These are phyloP conservation scores for Nyctalus aviator DNA, from an alignment of 2,797 vertebrate genomes.

Conservation along the genomic window DNA sequence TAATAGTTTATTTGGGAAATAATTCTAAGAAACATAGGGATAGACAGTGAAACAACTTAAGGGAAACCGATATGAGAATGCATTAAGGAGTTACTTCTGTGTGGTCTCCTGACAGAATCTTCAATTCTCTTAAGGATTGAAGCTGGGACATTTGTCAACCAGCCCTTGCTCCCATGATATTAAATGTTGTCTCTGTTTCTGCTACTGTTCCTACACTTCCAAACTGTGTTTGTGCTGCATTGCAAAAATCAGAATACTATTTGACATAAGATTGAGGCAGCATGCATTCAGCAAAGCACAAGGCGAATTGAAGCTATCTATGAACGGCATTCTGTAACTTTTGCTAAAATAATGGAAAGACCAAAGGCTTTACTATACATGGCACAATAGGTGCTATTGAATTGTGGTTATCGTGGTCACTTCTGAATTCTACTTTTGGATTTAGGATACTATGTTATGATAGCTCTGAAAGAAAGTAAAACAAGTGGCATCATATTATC, in stretches of 20 bases:
- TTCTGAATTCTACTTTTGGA: neutral
- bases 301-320: neutral
- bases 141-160: no score
- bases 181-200: neutral
- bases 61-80: rapidly evolving
- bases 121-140: neutral
- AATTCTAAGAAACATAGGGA: neutral
- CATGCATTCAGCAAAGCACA: neutral
- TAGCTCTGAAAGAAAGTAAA: neutral
- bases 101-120: neutral
- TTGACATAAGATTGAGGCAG: neutral
- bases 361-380: neutral
- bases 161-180: neutral
- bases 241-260: neutral
- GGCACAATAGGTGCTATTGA: neutral
- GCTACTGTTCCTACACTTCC: neutral
- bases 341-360: neutral
- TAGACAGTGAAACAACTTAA: neutral
- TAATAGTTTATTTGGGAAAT: neutral
- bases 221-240: neutral
- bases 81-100: neutral
- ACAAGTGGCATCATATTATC: neutral
- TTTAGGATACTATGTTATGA: neutral
- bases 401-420: neutral
- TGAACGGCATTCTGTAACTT: neutral